Evolutionary conservation across 2,888 invertebrate genomes (phyloP).

Genomic region (Polydesmus complanatus): DNA sequence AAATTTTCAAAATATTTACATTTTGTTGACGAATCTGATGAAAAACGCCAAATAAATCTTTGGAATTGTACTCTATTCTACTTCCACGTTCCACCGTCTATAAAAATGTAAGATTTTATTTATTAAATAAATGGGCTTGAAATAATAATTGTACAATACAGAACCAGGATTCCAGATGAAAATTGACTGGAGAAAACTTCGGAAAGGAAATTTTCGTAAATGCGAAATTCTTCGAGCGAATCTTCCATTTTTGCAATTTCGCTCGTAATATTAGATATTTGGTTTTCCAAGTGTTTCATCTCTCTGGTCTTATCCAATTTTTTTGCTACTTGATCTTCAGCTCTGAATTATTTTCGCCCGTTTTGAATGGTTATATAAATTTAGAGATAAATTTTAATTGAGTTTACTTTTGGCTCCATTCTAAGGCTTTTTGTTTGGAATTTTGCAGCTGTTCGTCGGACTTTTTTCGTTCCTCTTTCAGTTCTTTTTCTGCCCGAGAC

Average conservation of each 20-base stretch:
- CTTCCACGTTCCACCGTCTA: no score
- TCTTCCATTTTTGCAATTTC: constrained; percentile 9
- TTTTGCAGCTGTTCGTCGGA: constrained; percentile 1
- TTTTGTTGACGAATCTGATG: not conserved
- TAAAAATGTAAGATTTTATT: no score
- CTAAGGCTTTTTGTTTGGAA: not conserved
- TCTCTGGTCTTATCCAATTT: constrained; percentile 7
- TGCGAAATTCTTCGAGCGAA: not conserved
- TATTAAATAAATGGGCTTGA: no score
- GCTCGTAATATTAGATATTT: not conserved
- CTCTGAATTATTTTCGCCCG: not conserved
- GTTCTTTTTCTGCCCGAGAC: not conserved
- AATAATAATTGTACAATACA: not conserved
- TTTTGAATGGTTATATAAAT: not conserved
- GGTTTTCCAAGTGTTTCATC: not conserved
- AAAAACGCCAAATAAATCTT: not conserved
- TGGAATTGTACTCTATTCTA: not conserved
- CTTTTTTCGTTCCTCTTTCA: not conserved
- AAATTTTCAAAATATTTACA: not conserved
- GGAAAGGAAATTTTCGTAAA: constrained; percentile 5
- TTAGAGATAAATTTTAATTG: not conserved
- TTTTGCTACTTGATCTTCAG: not conserved
- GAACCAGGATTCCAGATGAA: not conserved
- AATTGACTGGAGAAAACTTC: not conserved
- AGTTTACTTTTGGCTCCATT: constrained; percentile 2